A percentile compares a stretch with the other conserved stretches of the same genome.
phyloP scores from a whole-genome alignment of 2,113 vertebrate genomes.

The Parus major region DNA sequence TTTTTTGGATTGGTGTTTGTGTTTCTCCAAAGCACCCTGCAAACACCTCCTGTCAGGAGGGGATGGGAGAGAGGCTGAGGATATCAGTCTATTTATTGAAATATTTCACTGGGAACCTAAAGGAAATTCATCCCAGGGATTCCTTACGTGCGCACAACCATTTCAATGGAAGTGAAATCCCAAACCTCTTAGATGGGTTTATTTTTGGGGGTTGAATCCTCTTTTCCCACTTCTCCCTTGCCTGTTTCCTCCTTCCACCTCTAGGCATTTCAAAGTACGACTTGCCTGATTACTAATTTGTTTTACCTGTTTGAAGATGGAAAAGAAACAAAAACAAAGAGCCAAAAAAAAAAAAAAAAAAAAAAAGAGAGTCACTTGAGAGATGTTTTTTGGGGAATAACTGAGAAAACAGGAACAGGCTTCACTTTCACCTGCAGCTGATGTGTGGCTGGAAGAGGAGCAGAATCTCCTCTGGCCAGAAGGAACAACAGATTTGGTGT shows the following conservation, averaged over 20 bases:
- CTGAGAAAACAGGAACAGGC: neutral
- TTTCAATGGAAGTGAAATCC: neutral
- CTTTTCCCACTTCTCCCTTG: neutral
- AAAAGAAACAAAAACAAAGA: neutral
- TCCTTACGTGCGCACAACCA: neutral
- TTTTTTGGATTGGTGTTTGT: constrained; percentile 1
- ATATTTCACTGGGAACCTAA: neutral
- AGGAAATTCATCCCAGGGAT: neutral
- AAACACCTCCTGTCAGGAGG: neutral
- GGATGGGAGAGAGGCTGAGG: neutral
- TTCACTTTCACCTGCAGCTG: neutral
- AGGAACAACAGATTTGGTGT: neutral
- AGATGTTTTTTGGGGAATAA: neutral
- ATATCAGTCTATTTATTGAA: neutral
- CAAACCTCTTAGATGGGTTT: neutral
- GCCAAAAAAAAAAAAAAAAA: neutral
- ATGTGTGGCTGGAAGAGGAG: neutral
- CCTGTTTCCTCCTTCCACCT: neutral
- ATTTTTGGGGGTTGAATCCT: neutral
- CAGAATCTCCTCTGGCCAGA: neutral
- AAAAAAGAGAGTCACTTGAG: neutral
- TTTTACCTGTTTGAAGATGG: neutral
- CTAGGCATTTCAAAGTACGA: neutral
- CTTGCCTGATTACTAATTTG: neutral
- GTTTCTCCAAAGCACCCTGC: constrained; percentile 15